Base-by-base conservation (phyloP, 2,113 vertebrate genomes). In the Trochalopteron elliotii region DNA sequence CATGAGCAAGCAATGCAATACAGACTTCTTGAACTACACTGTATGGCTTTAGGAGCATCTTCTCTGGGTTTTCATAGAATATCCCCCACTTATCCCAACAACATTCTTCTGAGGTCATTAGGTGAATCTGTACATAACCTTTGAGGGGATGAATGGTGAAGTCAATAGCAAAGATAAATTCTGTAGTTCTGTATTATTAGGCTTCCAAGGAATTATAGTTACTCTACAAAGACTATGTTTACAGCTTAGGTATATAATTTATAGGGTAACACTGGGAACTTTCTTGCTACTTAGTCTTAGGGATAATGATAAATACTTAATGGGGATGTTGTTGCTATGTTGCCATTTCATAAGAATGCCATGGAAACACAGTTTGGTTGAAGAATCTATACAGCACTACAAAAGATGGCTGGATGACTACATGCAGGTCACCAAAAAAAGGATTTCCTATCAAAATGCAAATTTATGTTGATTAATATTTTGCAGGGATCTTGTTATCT, bases 81-180 rank as follows among this genome's bases (percentile, higher is more conserved):
- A 44, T 24, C 3, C 8, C 20, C 9, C 35, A 23, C 13, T 55
- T 79, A 74, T 45, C 40, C 33, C 44, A 74, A 12, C 6, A 47
- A 52, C 18, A 53, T 14, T 20, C 16, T 76, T 85, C 42, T 68
- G 44, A 67, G 18, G 8, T 15, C 10, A 9, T 70, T 64, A 52
- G 0, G 0, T 24, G 20, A 60, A 52, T 49, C 27, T 40, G 16
- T 31, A 42, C 28, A 21, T 42, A 56, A 67, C 20, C 35, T 64
- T 55, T 52, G 22, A 72, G 15, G 14, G 16, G 4, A 37, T 28
- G 27, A 70, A 63, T 25, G 13, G 23, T 28, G 25, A 94, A 52
- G 30, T 52, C 15, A 72, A 14, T n/a, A 86, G 37, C 40, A 80
- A 75, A 47, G 49, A 50, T 52, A 39, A 63, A 52, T 63, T 86